Evolutionary conservation across 2,888 invertebrate genomes (phyloP).

Genomic region (Synanthedon andrenaeformis): DNA sequence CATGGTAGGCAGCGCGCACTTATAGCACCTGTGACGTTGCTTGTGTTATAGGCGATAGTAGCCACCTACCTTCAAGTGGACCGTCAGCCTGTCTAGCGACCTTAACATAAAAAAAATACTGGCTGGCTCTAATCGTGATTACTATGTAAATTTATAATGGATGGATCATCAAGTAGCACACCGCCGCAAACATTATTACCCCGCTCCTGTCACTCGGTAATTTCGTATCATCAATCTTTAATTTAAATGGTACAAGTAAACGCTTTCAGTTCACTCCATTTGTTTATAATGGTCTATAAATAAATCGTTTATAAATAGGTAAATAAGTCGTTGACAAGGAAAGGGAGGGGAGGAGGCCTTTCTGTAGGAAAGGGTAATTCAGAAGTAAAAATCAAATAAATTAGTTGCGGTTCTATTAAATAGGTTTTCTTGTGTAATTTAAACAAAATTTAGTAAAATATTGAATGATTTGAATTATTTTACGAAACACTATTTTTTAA

Average conservation of each 20-base stretch:
- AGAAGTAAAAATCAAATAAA: not conserved
- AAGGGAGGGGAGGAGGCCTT: too few species aligned
- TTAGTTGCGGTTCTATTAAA: too few species aligned
- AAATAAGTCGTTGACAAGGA: slow-evolving; percentile 12
- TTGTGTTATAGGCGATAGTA: too few species aligned
- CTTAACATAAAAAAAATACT: slow-evolving; percentile 4
- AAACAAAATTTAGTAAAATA: too few species aligned
- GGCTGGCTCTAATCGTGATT: slow-evolving; percentile 18
- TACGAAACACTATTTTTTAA: too few species aligned
- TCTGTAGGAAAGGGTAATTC: slow-evolving; percentile 1
- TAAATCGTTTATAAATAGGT: slow-evolving; percentile 19
- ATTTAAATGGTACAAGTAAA: slow-evolving; percentile 50
- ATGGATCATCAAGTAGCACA: slow-evolving; percentile 34
- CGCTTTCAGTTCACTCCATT: slow-evolving; percentile 32
- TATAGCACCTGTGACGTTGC: too few species aligned
- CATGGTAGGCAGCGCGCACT: too few species aligned
- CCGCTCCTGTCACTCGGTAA: slow-evolving; percentile 34
- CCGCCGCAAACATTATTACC: slow-evolving; percentile 37
- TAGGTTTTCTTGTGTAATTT: too few species aligned
- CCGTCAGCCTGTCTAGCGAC: too few species aligned
- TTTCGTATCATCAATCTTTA: slow-evolving; percentile 48
- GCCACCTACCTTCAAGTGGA: too few species aligned
- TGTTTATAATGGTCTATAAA: slow-evolving; percentile 22
- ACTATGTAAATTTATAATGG: slow-evolving; percentile 52
- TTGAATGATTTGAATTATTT: too few species aligned